Evolutionary conservation across 2,888 invertebrate species (phyloP).

Genomic region (Rotaria macrura): DNA sequence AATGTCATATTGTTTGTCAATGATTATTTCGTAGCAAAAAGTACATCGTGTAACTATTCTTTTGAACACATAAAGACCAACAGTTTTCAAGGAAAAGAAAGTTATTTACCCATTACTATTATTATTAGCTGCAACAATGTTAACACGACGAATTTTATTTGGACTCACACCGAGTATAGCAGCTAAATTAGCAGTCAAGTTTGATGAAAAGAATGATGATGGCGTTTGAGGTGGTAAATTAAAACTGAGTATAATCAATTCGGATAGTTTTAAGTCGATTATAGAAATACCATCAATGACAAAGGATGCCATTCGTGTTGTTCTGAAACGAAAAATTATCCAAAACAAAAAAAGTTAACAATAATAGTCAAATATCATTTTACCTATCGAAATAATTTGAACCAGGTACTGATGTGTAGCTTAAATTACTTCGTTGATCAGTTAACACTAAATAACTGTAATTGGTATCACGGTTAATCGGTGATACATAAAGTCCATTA

Average conservation of each 20-base stretch:
- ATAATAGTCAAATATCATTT: background rate
- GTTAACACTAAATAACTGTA: background rate
- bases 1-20: no score
- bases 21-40: no score
- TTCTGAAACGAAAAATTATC: background rate
- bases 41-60: no score
- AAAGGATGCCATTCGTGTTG: constrained; percentile 21
- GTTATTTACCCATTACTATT: background rate
- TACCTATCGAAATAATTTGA: constrained; percentile 13
- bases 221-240: constrained; percentile 9
- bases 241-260: constrained; percentile 22
- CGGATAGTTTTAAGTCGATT: constrained; percentile 27
- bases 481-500: constrained; percentile 18
- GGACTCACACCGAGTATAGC: constrained; percentile 15
- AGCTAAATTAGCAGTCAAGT: constrained; percentile 27
- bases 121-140: constrained; percentile 22
- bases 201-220: constrained; percentile 12
- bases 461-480: background rate
- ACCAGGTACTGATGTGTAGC: background rate
- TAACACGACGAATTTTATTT: constrained; percentile 24
- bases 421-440: background rate
- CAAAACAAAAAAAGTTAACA: background rate
- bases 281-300: constrained; percentile 4
- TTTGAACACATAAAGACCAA: no score
- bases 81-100: no score